A percentile compares a stretch with the other conserved stretches of the same genome.
These are phyloP conservation scores for Trematomus loennbergii DNA, from an alignment of 2,113 vertebrate genomes.

Conservation along the genomic window DNA sequence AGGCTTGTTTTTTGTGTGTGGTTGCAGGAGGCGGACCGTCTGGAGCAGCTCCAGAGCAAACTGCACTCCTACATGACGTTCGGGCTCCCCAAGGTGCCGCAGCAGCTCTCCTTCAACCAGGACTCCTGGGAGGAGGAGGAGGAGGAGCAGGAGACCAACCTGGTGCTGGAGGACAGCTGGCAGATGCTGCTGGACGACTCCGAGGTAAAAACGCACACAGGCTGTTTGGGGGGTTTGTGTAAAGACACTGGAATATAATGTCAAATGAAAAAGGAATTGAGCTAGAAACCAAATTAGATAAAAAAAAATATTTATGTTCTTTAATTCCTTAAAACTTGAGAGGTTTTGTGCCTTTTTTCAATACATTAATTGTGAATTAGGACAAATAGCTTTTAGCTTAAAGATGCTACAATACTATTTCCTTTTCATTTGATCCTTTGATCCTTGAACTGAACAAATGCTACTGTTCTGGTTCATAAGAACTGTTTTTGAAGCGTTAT, in stretches of 20 bases:
- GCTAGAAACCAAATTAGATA: too few species aligned
- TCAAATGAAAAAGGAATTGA: too few species aligned
- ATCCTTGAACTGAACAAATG: too few species aligned
- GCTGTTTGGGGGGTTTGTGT: too few species aligned
- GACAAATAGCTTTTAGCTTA: too few species aligned
- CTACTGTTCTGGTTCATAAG: too few species aligned
- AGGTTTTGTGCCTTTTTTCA: not conserved
- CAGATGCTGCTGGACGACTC: constrained; percentile 88
- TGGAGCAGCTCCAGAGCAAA: constrained; percentile 91
- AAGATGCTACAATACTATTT: too few species aligned
- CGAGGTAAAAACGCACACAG: constrained; percentile 80
- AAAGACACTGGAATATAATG: not conserved
- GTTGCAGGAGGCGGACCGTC: constrained; percentile 89
- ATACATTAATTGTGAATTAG: not conserved
- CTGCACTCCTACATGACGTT: constrained; percentile 89
- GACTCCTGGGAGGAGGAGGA: constrained; percentile 92
- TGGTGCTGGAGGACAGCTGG: constrained; percentile 93
- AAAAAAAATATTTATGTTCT: too few species aligned
- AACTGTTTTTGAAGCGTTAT: too few species aligned
- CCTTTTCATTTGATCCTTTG: too few species aligned
- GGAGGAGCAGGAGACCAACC: constrained; percentile 78
- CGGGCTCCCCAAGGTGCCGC: constrained; percentile 89
- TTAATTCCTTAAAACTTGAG: too few species aligned
- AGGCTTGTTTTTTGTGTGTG: not conserved
- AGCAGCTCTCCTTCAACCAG: constrained; percentile 89